Base-by-base conservation (phyloP, 2,888 invertebrate species). In the Leptinotarsa juncta region DNA sequence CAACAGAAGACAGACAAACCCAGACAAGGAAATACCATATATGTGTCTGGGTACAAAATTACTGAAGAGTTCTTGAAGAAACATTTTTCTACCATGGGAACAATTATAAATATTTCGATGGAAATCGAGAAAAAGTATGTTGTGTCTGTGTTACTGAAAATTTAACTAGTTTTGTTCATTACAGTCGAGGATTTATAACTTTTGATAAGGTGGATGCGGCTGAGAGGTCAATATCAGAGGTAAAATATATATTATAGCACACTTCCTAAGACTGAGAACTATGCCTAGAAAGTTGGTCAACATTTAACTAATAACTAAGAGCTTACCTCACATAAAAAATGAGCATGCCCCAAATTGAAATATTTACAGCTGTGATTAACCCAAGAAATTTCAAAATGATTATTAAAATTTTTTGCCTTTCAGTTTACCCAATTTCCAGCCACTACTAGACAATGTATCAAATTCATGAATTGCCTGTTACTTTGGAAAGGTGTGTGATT, bases 131-230 rank as follows among this genome's bases (percentile, higher is more conserved):
- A 95, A 85, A 92, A 94, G 94, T 94, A 87, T 84, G 89, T 78
- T 65, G 3, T 67, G 49, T 50, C 48, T 69, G 18, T 68, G n/a
- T 48, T 69, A 69, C 62, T 67, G 32, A 60, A 26, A 16, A 66
- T 60, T 65, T 20, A 5, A 50, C 65, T 26, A 71, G 4, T 16
- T 16, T n/a, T 53, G 26, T 32, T n/a, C 42, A n/a, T 89, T 91
- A 72, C 88, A 96, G 96, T 84, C 93, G 94, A 82, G 97, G 96
- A 12, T 97, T 96, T 89, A 91, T 98, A 18, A 96, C 97, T 3
- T 98, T 97, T 88, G 96, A 97, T 78, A 96, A 95, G 82, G 91
- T 94, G 16, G 97, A 97, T 81, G 92, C 94, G 66, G 95, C 97
- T 3, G 94, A 95, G 73, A 91, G 94, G 78, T 97, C 97, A 0